Evolutionary conservation across 2,113 vertebrate species (phyloP), one percentile per base, ranked within the genome.

Genomic region (Trichechus manatus): DNA sequence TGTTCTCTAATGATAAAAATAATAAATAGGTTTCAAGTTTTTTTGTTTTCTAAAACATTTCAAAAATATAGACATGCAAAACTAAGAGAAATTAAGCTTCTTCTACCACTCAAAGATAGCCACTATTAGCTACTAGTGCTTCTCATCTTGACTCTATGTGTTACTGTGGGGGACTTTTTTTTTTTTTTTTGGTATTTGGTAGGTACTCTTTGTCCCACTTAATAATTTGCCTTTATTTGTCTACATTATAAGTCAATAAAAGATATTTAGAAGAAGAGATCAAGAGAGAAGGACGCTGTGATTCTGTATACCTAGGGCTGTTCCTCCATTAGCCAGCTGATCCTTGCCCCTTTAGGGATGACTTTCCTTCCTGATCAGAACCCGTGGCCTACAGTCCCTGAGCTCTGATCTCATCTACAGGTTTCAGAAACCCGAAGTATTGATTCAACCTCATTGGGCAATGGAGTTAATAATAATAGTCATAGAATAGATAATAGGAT

Each of bases 161-260:
- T 95, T 72, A 13, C 14, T 85, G 4, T 66, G 8, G 17, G 25
- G 14, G 36, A 9, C 47, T 27, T 33, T 61, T 3, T 23, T 56
- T 80, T 87, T 9, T 66, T 36, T 3, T 23, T 56, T 80, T 87
- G 86, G 1, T 27, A 50, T 96, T 88, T 82, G 31, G 50, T 59
- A 86, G 59, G 39, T 87, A 77, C 15, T 75, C 94, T 91, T 39
- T 68, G 7, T 88, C 44, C 9, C 64, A 81, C 14, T 80, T 90
- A 61, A 59, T 84, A 87, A 61, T 84, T 68, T 93, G 36, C 31
- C 47, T 78, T 74, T 94, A n/a, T 94, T 88, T 93, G 14, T 92
- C n/a, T 74, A 7, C 50, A 80, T 88, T 89, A 23, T 63, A 27
- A 84, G 68, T 79, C 36, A 64, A 56, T 61, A 70, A 86, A 81